Conservation (phyloP, 2,797 vertebrate species). For the Lophius americanus region DNA sequence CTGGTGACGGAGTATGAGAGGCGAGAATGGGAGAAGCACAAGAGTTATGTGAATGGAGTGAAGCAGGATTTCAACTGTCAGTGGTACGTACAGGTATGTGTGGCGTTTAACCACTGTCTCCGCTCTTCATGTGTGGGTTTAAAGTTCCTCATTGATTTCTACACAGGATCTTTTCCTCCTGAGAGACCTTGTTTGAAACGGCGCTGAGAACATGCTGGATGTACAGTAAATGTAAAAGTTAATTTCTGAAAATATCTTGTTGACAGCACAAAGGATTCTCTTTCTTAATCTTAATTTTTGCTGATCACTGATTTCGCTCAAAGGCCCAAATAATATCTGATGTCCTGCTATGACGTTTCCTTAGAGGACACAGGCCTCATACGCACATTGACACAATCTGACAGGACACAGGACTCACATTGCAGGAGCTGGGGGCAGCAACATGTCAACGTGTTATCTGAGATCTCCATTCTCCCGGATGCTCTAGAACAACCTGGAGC, state of each 20-base stretch:
- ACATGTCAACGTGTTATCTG: too few species aligned
- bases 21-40: slow-evolving; percentile 76
- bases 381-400: too few species aligned
- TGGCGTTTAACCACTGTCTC: neutral
- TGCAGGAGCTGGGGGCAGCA: too few species aligned
- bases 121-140: neutral
- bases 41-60: slow-evolving; percentile 72
- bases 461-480: too few species aligned
- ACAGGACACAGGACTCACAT: too few species aligned
- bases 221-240: neutral
- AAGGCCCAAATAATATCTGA: too few species aligned
- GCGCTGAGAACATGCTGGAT: neutral
- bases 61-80: slow-evolving; percentile 74
- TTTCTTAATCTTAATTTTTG: too few species aligned
- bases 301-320: too few species aligned
- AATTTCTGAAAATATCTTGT: neutral
- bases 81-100: slow-evolving; percentile 55
- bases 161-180: slow-evolving; percentile 5
- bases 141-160: neutral
- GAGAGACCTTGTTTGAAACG: neutral
- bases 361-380: too few species aligned
- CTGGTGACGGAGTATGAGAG: slow-evolving; percentile 77
- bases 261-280: too few species aligned
- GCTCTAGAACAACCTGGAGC: too few species aligned
- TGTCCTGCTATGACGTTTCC: too few species aligned